These are phyloP conservation scores for Pachyramphus minor DNA, from an alignment of 2,113 vertebrate species.

Conservation along the genomic window DNA sequence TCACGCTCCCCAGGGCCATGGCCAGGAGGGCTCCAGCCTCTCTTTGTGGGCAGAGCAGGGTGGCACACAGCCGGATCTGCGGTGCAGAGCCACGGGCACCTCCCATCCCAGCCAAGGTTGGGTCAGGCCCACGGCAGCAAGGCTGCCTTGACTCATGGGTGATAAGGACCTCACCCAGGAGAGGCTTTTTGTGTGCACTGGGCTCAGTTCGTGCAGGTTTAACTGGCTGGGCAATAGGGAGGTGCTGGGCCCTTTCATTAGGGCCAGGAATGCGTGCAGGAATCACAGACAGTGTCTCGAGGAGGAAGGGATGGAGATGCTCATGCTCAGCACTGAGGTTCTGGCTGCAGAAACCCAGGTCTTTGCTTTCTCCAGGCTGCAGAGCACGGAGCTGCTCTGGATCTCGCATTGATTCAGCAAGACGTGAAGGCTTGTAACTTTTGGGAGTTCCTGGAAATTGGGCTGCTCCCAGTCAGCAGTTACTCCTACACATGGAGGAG, in stretches of 20 bases:
- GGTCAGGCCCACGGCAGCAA: not conserved
- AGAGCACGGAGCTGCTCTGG: not conserved
- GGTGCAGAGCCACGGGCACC: not conserved
- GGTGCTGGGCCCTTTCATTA: not conserved
- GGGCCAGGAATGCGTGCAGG: not conserved
- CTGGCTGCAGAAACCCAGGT: not conserved
- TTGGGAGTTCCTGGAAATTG: not conserved
- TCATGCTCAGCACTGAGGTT: rapidly evolving
- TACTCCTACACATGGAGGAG: not conserved
- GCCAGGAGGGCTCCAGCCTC: not conserved
- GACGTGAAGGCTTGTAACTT: not conserved
- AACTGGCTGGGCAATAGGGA: not conserved
- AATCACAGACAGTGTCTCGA: not conserved
- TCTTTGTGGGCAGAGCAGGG: rapidly evolving
- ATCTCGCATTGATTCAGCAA: not conserved
- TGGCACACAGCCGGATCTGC: rapidly evolving
- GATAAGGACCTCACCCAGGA: constrained; percentile 7
- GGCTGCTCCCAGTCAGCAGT: not conserved
- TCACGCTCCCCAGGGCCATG: rapidly evolving
- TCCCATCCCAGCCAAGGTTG: not conserved
- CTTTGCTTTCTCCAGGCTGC: not conserved
- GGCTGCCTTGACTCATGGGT: not conserved
- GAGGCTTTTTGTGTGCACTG: not conserved
- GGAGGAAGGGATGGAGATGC: not conserved
- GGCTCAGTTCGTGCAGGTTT: not conserved